Evolutionary conservation across 92 coral and sea anemone species (phyloP), one percentile per base, ranked within the genome.

Genomic region (Phenganax marumi): DNA sequence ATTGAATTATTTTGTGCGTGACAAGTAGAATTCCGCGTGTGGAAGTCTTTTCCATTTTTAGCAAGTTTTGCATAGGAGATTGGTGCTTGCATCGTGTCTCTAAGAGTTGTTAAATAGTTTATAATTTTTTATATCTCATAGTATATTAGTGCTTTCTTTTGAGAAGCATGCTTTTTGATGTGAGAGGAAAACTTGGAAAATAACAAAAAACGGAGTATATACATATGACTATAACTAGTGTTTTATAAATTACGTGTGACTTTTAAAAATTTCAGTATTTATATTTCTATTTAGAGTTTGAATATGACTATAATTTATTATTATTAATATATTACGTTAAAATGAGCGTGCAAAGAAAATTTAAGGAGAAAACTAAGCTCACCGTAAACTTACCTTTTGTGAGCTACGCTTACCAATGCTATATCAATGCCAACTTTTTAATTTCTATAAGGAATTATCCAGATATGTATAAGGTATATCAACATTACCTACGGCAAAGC

Each of bases 151-250:
- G 73, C 83, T 78, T 58, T 48, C 50, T 78, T 77, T 78, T 78
- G 55, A 78, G 57, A 78, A 78, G 83, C 83, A 39, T 48, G 71
- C 57, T 77, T 72, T 56, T 78, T 78, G 83, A 78, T 62, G 83
- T 78, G 83, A 61, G 22, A 54, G 39, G 39, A 78, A 61, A 60
- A 43, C 72, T 10, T 66, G 72, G 72, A 66, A 66, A 66, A 66
- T 66, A 66, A 25, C 13, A 47, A 66, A 66, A 66, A 66, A 66
- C 26, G 43, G 49, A 25, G 49, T 66, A 66, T 33, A 66, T 66
- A 14, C 0, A n/a, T 58, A 66, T 66, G 5, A 33, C 43, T 33
- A n/a, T n/a, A 33, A 33, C 3, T 33, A 66, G 72, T 66, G 72
- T 66, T 66, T 66, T 66, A 66, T 23, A 24, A 33, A 66, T 66